Conservation (phyloP, 2,797 vertebrate species). For the Bufotes viridis region DNA sequence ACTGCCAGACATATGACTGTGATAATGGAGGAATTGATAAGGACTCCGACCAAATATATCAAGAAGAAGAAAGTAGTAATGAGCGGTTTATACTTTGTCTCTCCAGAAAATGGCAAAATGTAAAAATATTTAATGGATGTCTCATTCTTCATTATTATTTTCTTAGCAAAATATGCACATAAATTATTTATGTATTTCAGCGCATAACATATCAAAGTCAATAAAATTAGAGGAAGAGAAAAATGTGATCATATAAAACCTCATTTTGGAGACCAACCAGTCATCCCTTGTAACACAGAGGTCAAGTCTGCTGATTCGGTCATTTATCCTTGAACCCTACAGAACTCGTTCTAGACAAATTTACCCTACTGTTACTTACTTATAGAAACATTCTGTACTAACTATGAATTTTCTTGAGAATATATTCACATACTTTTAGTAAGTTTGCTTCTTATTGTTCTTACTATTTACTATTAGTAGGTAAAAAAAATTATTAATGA, state of each 20-base stretch:
- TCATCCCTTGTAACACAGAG: no score
- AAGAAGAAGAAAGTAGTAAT: background rate
- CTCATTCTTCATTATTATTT: background rate
- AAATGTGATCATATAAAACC: no score
- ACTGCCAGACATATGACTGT: background rate
- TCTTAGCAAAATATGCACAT: background rate
- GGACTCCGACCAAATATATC: background rate
- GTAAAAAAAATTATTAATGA: no score
- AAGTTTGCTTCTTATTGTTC: no score
- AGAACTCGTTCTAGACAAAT: no score
- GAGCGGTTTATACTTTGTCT: background rate
- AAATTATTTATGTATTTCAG: background rate
- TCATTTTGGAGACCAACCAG: background rate
- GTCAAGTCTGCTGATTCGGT: no score
- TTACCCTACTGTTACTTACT: no score
- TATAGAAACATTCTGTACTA: no score
- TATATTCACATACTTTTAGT: no score
- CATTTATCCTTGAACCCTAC: no score
- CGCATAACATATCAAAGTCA: background rate
- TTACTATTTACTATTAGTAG: no score
- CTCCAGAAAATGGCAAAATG: background rate
- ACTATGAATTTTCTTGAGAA: no score
- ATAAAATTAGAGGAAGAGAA: background rate
- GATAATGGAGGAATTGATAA: background rate
- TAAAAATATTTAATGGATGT: background rate